Base-by-base conservation (phyloP, 1,140 invertebrate genomes). In the Drosophila erecta region DNA sequence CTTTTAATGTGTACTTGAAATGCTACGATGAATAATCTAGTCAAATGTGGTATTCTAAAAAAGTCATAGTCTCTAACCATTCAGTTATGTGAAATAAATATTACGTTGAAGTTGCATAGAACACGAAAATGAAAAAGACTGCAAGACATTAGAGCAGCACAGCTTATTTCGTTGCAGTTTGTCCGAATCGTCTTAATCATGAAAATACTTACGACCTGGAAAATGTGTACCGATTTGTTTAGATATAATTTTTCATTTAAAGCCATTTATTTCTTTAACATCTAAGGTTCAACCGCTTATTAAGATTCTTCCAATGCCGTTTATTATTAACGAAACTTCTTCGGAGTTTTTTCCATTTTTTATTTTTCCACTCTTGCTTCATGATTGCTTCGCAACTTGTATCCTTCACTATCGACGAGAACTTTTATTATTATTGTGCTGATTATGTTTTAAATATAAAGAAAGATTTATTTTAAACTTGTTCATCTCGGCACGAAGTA, bases 41-140 rank as follows among this genome's bases (percentile, higher is more conserved):
- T 44, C 40, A 11, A 8, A 14, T 59, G 12, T 37, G 20, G 3
- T 1, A 17, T 12, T 27, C 12, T 40, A 41, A 30, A 8, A 30
- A 30, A 30, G 30, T 8, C 4, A 44, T 20, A 8, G 20, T 5
- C 3, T 14, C 5, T 7, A 1, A 24, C 30, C 33, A 49, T 30
- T 27, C 24, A 17, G 24, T 15, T 4, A 49, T 27, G 47, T 30
- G 15, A 30, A 15, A 27, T 10, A 49, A 30, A 12, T 27, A 49
- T 15, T 17, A 49, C 24, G 10, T 35, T 11, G 11, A 15, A 54
- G 20, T 51, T 27, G 7, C 47, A 11, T 10, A 6, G 10, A 38
- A 27, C 33, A 38, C 5, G 33, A 61, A n/a, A 40, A 27, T 15
- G 54, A 57, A 30, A 8, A 37, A 6, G 49, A 60, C 33, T 7